A percentile compares a stretch with the other conserved stretches of the same genome.
Conservation (phyloP, 2,888 invertebrate genomes). For the Amblyjoppa proteus region DNA sequence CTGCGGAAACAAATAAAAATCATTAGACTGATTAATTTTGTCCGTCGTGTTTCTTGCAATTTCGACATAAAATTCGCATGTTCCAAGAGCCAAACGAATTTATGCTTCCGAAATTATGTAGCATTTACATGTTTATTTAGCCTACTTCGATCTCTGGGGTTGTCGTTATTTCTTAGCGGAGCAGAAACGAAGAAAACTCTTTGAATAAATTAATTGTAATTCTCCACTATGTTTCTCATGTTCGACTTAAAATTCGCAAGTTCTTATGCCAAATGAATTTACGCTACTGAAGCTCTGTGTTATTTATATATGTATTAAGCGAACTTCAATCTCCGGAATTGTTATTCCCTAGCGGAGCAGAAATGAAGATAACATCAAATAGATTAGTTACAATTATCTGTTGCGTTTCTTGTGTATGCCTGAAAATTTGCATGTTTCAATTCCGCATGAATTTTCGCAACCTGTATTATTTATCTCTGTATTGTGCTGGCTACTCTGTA, state of each 20-base stretch:
- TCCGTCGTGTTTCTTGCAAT: neutral
- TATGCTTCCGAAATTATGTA: neutral
- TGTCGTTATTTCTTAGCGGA: conserved; percentile 66
- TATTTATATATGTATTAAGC: conserved; percentile 37
- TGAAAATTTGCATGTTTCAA: no score
- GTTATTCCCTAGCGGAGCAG: conserved; percentile 62
- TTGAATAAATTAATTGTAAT: no score
- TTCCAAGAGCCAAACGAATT: conserved; percentile 14
- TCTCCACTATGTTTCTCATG: no score
- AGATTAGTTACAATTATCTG: no score
- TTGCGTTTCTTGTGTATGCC: no score
- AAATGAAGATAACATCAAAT: conserved; percentile 51
- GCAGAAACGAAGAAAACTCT: conserved; percentile 52
- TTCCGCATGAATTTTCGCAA: no score
- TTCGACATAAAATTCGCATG: conserved; percentile 8
- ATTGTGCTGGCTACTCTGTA: no score
- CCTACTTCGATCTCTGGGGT: conserved; percentile 3
- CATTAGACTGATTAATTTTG: neutral
- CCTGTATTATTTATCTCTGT: no score
- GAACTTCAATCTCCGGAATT: conserved; percentile 22
- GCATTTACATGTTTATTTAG: conserved; percentile 45
- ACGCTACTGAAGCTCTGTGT: neutral
- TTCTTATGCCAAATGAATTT: neutral
- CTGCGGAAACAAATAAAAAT: conserved; percentile 84
- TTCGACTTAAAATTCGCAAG: no score